Evolutionary conservation across 2,888 invertebrate genomes (phyloP).

Genomic region (Rhagonycha lutea): DNA sequence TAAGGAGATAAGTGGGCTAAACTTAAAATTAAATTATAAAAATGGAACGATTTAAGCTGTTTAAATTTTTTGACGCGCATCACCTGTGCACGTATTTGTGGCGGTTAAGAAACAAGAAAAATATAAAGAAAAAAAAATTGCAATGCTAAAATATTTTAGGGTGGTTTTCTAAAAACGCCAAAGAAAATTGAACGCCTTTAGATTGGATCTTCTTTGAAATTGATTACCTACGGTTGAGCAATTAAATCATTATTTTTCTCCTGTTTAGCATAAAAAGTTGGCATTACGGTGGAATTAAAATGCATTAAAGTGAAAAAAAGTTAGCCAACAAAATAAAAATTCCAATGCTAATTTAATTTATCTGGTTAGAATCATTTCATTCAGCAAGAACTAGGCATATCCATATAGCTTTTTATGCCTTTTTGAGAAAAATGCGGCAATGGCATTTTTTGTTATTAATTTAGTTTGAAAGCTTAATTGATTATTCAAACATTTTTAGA

Average conservation of each 20-base stretch:
- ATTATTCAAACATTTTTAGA: slow-evolving; percentile 5
- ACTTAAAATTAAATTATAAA: not conserved
- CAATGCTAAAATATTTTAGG: no score
- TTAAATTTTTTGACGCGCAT: not conserved
- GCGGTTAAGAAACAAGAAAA: not conserved
- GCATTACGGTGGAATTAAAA: not conserved
- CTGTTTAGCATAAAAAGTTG: not conserved
- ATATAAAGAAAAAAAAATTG: no score
- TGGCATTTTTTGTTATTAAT: not conserved
- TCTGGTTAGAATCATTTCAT: not conserved
- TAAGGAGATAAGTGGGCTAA: not conserved
- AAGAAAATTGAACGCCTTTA: no score
- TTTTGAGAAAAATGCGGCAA: not conserved
- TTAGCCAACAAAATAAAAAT: not conserved
- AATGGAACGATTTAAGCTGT: not conserved
- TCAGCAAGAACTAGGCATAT: not conserved
- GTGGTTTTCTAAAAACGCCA: no score
- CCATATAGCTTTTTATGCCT: not conserved
- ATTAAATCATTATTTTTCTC: not conserved
- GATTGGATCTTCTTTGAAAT: no score
- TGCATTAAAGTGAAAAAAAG: not conserved
- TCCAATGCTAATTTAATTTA: not conserved
- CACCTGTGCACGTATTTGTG: not conserved
- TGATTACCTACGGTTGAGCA: not conserved
- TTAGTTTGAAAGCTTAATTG: not conserved